These are phyloP conservation scores for Eolophus roseicapilla DNA, from an alignment of 2,113 vertebrate species.

Conservation along the genomic window DNA sequence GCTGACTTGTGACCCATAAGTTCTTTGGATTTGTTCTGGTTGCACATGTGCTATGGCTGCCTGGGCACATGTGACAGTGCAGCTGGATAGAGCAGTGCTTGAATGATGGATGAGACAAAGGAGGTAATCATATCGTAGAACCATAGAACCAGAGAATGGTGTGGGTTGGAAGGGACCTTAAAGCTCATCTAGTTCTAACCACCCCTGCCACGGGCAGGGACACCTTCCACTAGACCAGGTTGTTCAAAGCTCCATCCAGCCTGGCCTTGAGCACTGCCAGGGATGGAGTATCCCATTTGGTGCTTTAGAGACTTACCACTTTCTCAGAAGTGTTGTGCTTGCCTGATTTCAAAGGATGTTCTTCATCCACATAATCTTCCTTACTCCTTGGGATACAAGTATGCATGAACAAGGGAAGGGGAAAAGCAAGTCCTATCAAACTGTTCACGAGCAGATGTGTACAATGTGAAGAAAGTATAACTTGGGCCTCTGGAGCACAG, in stretches of 20 bases:
- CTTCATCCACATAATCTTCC: neutral
- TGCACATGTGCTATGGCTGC: neutral
- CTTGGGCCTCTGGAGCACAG: neutral
- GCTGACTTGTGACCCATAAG: neutral
- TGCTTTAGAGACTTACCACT: neutral
- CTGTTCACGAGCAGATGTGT: rapidly evolving
- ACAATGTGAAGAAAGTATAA: neutral
- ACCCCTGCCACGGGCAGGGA: neutral
- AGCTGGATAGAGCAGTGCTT: neutral
- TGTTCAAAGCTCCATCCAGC: neutral
- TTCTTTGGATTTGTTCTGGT: neutral
- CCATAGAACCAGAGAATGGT: neutral
- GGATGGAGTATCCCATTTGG: neutral
- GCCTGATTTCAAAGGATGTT: neutral
- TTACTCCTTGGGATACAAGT: neutral
- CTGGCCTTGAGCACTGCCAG: neutral
- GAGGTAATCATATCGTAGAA: neutral
- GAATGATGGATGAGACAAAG: neutral
- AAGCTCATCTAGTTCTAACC: neutral
- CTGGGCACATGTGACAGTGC: neutral
- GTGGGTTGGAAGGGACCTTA: neutral
- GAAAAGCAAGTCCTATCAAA: neutral
- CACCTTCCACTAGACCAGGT: neutral
- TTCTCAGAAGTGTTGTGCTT: neutral
- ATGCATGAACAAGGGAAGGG: neutral